Evolutionary conservation across 2,797 vertebrate genomes (phyloP), one percentile per base, ranked within the genome.

Genomic region (Chaenodraco wilsoni): DNA sequence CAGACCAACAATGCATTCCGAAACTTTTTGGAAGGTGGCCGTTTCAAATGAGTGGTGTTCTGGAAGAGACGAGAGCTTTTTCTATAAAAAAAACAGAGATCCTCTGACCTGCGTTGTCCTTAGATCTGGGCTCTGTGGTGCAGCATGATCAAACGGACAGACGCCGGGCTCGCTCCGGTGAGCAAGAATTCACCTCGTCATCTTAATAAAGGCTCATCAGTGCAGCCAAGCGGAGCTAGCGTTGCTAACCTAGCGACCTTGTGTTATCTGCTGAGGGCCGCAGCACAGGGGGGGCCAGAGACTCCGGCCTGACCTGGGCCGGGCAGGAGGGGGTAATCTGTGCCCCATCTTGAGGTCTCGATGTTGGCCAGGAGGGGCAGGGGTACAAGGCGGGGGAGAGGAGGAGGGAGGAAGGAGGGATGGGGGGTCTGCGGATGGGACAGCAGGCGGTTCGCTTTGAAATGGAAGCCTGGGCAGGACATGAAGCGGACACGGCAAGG

Each of bases 181-280:
- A 89, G 79, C 93, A 93, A 76, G 93, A 94, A 94, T 94, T 78
- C 88, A 83, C 86, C 84, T 84, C 9, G 80, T 92, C 92, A 92
- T 90, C 78, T 88, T 91, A 91, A 93, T 92, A 91, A 94, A 91
- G 84, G 59, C 84, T 87, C 83, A 84, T 91, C 84, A 87, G 85
- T 87, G 85, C 67, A 86, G 55, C 72, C 70, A 72, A 81, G 84
- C 78, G 65, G 23, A 59, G 81, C 81, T 76, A 79, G 80, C 74
- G 74, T 69, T 81, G 87, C 84, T 80, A 78, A 87, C 80, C 72
- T 46, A 37, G 62, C 17, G 72, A 82, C 69, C 74, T 65, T 4
- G 69, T 9, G 63, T 81, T 89, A 88, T 85, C 88, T 90, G 77
- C 75, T 62, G 27, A 10, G 21, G 71, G 67, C 74, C n/a, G 37